phyloP scores from a whole-genome alignment of 1,140 invertebrate genomes.

The Magallana gigas region DNA sequence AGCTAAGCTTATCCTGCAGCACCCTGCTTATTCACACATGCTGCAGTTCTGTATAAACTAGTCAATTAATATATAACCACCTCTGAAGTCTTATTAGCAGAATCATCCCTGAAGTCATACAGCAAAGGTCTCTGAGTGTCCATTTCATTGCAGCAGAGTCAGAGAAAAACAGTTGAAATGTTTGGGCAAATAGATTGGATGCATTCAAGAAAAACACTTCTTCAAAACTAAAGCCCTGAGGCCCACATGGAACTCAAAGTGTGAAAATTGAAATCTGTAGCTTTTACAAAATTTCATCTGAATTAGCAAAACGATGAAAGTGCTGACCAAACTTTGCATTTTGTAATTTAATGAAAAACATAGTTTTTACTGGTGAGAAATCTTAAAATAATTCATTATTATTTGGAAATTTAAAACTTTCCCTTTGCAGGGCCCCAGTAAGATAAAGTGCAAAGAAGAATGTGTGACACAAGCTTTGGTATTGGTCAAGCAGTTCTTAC shows the following conservation, averaged over 20 bases:
- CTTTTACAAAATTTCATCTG: neutral
- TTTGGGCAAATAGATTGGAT: neutral
- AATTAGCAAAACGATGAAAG: neutral
- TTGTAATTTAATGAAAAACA: neutral
- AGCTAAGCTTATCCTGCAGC: neutral
- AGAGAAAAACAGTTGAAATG: neutral
- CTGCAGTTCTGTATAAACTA: neutral
- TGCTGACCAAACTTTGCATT: neutral
- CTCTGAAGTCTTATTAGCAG: neutral
- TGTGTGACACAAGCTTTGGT: constrained; percentile 37
- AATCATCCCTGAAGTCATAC: neutral
- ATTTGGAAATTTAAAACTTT: neutral
- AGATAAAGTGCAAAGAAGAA: constrained; percentile 36
- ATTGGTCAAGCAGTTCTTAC: constrained; percentile 35
- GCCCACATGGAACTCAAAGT: neutral
- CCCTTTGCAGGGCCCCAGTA: neutral
- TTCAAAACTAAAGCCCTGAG: neutral
- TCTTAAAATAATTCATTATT: neutral
- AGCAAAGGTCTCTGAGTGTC: neutral
- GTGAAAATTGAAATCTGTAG: neutral
- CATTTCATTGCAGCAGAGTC: neutral
- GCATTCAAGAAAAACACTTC: constrained; percentile 30
- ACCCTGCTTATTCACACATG: neutral
- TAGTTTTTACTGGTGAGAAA: neutral
- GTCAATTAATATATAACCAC: neutral